Evolutionary conservation across 2,888 invertebrate genomes (phyloP).

Genomic region (Parnassius mnemosyne): DNA sequence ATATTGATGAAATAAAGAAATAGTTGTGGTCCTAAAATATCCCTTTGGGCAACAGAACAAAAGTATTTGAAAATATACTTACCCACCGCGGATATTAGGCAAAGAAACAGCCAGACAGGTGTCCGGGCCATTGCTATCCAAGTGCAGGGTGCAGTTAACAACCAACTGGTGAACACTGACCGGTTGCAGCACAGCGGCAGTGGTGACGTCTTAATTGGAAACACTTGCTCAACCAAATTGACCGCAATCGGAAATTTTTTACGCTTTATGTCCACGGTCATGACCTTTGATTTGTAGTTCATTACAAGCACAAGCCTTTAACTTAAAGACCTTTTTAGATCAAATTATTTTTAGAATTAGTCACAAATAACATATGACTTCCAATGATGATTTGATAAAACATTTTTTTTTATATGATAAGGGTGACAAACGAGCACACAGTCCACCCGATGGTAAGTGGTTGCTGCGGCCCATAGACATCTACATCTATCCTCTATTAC

Average conservation of each 20-base stretch:
- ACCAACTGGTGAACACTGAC: slow-evolving; percentile 34
- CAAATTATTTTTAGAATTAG: too few species aligned
- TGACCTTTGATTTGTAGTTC: slow-evolving; percentile 46
- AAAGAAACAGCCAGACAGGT: slow-evolving; percentile 37
- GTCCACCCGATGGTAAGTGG: too few species aligned
- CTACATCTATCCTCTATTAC: too few species aligned
- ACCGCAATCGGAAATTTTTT: slow-evolving; percentile 60
- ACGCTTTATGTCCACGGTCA: slow-evolving; percentile 59
- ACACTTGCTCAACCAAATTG: slow-evolving; percentile 46
- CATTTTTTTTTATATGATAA: too few species aligned
- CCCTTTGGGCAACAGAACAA: background rate
- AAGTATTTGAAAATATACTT: slow-evolving; percentile 31
- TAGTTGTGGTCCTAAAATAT: background rate
- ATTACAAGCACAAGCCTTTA: slow-evolving; percentile 16
- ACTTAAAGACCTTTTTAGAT: slow-evolving; percentile 1
- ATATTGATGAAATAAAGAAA: background rate
- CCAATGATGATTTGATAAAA: too few species aligned
- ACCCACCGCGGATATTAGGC: slow-evolving; percentile 40
- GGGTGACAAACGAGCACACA: too few species aligned
- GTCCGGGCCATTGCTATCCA: slow-evolving; percentile 37
- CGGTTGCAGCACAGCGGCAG: slow-evolving; percentile 33
- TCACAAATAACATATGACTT: too few species aligned
- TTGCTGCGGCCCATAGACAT: too few species aligned
- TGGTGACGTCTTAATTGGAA: slow-evolving; percentile 45
- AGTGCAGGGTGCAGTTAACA: slow-evolving; percentile 30